These are phyloP conservation scores for Oenanthe oenanthe DNA, from an alignment of 2,113 vertebrate species.

Conservation along the genomic window DNA sequence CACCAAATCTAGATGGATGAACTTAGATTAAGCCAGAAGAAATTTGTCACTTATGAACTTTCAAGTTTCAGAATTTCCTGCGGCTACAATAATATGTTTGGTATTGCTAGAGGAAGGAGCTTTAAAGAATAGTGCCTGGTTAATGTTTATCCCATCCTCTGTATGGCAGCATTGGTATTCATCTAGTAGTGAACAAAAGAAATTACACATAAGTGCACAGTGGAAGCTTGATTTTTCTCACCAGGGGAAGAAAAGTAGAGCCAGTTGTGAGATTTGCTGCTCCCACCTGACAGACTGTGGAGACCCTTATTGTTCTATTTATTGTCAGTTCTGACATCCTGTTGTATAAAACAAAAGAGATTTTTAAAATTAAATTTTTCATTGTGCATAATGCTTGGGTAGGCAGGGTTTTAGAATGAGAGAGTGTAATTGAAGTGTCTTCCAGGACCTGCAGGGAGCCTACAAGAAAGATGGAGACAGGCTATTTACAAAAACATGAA, in stretches of 20 bases:
- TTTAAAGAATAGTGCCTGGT: background rate
- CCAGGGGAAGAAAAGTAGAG: background rate
- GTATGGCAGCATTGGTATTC: background rate
- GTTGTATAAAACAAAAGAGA: background rate
- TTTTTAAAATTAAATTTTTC: background rate
- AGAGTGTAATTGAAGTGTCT: background rate
- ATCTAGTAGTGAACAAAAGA: background rate
- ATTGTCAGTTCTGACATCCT: background rate
- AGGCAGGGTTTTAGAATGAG: background rate
- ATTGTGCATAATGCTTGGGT: background rate
- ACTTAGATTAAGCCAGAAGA: background rate
- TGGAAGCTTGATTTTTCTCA: background rate
- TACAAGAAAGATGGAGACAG: background rate
- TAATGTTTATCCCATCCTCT: background rate
- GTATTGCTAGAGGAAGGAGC: background rate
- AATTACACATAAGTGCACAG: background rate
- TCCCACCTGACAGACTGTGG: background rate
- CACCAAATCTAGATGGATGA: background rate
- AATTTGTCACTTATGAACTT: background rate
- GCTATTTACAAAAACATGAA: background rate
- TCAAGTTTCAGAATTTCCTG: background rate
- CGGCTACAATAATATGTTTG: background rate
- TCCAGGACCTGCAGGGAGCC: background rate
- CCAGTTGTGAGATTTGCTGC: background rate
- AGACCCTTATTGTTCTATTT: background rate